Evolutionary conservation across 2,113 vertebrate genomes (phyloP).

Genomic region (Lasiurus borealis): DNA sequence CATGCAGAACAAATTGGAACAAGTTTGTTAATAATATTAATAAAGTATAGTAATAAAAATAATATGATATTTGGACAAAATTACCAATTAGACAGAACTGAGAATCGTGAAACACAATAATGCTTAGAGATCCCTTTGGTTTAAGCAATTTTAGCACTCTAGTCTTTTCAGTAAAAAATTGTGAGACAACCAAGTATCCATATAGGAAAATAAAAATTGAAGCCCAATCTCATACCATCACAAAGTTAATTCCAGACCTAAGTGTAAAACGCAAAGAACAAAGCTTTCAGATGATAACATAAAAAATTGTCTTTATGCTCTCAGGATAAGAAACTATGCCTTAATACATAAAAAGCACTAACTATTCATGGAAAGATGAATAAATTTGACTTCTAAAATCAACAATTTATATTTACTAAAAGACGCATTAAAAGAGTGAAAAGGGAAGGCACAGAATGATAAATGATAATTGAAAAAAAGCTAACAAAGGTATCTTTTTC

Average conservation of each 20-base stretch:
- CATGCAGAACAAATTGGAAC: background rate
- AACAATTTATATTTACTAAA: constrained; percentile 15
- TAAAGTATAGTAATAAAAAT: constrained; percentile 26
- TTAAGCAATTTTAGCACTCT: background rate
- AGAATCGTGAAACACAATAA: background rate
- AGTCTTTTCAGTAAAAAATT: constrained; percentile 1
- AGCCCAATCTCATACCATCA: background rate
- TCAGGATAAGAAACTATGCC: background rate
- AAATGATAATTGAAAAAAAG: background rate
- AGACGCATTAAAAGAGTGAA: background rate
- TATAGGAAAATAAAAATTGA: background rate
- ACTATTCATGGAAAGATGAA: background rate
- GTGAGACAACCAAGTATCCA: background rate
- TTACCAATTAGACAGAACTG: background rate
- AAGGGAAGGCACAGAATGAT: background rate
- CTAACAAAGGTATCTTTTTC: background rate
- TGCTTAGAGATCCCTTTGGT: background rate
- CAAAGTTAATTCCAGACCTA: background rate
- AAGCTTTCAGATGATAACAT: background rate
- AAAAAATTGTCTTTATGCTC: background rate
- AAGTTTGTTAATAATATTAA: background rate
- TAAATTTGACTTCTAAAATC: constrained; percentile 14
- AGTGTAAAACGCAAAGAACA: background rate
- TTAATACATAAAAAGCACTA: background rate
- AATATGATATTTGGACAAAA: background rate